Evolutionary conservation across 1,140 invertebrate species (phyloP).

Genomic region (Drosophila pallidifrons): DNA sequence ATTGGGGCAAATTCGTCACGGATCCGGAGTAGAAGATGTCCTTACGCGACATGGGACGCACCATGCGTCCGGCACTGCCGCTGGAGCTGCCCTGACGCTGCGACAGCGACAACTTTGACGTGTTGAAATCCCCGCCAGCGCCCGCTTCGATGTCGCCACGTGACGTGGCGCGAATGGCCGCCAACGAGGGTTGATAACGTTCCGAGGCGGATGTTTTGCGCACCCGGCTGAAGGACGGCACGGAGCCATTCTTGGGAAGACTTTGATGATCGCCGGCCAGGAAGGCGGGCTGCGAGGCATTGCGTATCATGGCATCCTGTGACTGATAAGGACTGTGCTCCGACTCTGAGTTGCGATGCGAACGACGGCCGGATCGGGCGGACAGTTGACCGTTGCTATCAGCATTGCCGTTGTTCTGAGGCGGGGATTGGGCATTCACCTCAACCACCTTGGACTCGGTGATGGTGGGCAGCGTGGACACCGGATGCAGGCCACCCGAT

Average conservation of each 20-base stretch:
- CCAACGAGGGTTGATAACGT: constrained; percentile 91
- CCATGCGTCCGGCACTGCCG: constrained; percentile 86
- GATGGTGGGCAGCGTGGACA: constrained; percentile 94
- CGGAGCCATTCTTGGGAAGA: constrained; percentile 94
- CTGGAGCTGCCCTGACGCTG: constrained; percentile 68
- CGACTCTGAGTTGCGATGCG: constrained; percentile 77
- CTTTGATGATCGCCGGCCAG: constrained; percentile 90
- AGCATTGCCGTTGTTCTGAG: constrained; percentile 47
- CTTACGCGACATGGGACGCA: constrained; percentile 96
- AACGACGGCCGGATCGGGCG: constrained; percentile 55
- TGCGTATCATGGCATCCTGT: constrained; percentile 89
- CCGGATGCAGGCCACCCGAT: constrained; percentile 87
- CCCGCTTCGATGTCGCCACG: constrained; percentile 87
- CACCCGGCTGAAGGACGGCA: constrained; percentile 94
- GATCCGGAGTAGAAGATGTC: constrained; percentile 99
- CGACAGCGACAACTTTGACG: constrained; percentile 85
- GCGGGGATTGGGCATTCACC: constrained; percentile 83
- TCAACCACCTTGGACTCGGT: constrained; percentile 92
- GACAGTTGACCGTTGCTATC: constrained; percentile 77
- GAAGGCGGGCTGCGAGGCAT: constrained; percentile 93
- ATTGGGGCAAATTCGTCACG: constrained; percentile 95
- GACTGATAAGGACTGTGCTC: constrained; percentile 81
- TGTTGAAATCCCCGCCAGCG: constrained; percentile 83
- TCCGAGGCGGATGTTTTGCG: constrained; percentile 92
- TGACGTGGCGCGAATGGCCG: constrained; percentile 90